Evolutionary conservation across 2,113 vertebrate species (phyloP).

Genomic region (Maylandia zebra): DNA sequence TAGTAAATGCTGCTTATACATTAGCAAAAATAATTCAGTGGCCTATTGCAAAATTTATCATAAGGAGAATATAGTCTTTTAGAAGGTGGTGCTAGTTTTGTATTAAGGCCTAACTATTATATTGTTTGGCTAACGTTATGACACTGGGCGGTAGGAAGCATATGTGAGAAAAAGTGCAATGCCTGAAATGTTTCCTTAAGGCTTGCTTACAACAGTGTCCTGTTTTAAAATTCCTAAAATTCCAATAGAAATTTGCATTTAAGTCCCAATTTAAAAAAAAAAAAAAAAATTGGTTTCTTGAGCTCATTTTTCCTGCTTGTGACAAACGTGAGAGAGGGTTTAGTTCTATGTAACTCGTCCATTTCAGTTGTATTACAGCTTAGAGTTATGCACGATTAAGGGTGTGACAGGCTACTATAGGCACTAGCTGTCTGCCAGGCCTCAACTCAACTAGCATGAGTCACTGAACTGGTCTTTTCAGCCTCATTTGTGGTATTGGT

Average conservation of each 20-base stretch:
- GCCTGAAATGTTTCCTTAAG: neutral
- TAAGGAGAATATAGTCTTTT: neutral
- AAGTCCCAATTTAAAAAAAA: neutral
- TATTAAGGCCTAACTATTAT: neutral
- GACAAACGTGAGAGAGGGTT: neutral
- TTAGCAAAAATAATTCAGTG: neutral
- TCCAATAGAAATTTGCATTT: neutral
- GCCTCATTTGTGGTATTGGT: neutral
- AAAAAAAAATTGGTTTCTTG: neutral
- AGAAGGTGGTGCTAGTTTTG: neutral
- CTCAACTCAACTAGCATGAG: neutral
- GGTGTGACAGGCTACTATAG: neutral
- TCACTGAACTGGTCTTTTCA: neutral
- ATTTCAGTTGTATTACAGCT: neutral
- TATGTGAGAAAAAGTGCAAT: neutral
- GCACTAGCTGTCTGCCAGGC: neutral
- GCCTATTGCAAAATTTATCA: accelerated
- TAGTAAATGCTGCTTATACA: neutral
- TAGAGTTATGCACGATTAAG: neutral
- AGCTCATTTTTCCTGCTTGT: neutral
- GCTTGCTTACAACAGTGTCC: neutral
- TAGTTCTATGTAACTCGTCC: neutral
- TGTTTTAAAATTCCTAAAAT: neutral
- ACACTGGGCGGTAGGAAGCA: neutral
- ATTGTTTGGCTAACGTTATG: accelerated